A percentile compares a stretch with the other conserved stretches of the same genome.
phyloP scores from a whole-genome alignment of 2,797 vertebrate genomes.

The Triplophysa bombifrons region DNA sequence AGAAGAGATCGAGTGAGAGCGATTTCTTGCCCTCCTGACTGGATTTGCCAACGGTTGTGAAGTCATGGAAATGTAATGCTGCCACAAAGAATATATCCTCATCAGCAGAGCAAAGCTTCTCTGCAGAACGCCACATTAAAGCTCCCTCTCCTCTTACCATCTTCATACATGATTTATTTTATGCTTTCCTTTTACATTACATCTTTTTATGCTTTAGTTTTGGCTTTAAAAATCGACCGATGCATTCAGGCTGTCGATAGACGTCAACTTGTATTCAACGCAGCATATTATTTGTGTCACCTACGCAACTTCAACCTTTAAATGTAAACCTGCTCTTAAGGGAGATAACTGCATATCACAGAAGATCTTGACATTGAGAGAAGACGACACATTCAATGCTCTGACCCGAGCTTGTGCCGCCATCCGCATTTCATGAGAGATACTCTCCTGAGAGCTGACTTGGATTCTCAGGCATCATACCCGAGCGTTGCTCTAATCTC shows the following conservation, averaged over 20 bases:
- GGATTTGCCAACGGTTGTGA: conserved; percentile 65
- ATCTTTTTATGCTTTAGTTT: conserved; percentile 32
- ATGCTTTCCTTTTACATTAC: conserved; percentile 31
- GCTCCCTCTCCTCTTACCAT: conserved; percentile 6
- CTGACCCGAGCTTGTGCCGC: conserved; percentile 46
- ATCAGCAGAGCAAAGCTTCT: conserved; percentile 60
- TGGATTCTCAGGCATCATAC: background rate
- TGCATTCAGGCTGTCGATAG: background rate
- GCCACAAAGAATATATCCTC: conserved; percentile 69
- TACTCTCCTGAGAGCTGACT: background rate
- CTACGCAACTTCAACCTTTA: conserved; percentile 51
- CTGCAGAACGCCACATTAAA: conserved; percentile 52
- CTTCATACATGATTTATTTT: conserved; percentile 17
- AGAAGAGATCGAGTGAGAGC: conserved; percentile 2
- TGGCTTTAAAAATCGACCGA: too few relatives aligned
- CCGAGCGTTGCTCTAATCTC: conserved; percentile 7
- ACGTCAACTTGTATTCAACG: background rate
- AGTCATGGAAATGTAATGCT: conserved; percentile 72
- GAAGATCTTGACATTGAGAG: conserved; percentile 57
- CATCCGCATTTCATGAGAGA: conserved; percentile 37
- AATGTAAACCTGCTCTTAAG: conserved; percentile 47
- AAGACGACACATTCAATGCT: conserved; percentile 58
- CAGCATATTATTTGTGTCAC: conserved; percentile 31
- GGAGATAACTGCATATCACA: conserved; percentile 56
- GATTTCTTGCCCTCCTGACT: conserved; percentile 62